These are phyloP conservation scores for Amazonetta brasiliensis DNA, from an alignment of 2,797 vertebrate species.

Conservation along the genomic window DNA sequence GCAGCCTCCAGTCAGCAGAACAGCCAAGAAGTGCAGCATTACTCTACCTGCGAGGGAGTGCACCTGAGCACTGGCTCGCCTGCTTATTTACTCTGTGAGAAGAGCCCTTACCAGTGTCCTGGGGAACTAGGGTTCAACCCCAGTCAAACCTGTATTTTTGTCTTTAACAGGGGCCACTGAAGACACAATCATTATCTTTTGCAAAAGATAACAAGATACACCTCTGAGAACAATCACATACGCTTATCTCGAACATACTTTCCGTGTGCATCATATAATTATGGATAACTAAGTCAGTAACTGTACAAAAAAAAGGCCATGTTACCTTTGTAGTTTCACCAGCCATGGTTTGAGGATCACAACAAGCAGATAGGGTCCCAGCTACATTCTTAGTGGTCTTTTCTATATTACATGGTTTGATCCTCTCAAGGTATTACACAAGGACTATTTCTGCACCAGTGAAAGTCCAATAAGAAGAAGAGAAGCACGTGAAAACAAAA, in stretches of 20 bases:
- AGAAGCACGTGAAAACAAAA: background rate
- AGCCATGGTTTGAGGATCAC: background rate
- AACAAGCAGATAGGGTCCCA: background rate
- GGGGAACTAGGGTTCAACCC: background rate
- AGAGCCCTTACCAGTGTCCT: background rate
- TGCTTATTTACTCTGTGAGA: background rate
- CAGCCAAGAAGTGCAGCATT: background rate
- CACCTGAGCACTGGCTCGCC: accelerated
- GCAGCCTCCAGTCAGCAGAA: background rate
- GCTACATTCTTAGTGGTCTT: accelerated
- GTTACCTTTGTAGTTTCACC: background rate
- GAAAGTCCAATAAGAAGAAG: background rate
- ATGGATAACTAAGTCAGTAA: background rate
- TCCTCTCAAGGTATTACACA: background rate
- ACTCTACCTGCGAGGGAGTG: too few species aligned
- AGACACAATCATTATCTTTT: background rate
- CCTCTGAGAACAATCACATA: background rate
- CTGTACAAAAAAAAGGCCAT: background rate
- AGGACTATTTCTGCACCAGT: background rate
- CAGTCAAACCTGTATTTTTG: background rate
- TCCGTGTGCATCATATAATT: background rate
- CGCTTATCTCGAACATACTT: background rate
- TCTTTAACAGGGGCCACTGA: background rate
- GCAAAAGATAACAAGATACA: background rate
- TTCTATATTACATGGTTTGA: accelerated